Base-by-base conservation (phyloP, 2,888 invertebrate species). In the Macrosoma leucophasiata region DNA sequence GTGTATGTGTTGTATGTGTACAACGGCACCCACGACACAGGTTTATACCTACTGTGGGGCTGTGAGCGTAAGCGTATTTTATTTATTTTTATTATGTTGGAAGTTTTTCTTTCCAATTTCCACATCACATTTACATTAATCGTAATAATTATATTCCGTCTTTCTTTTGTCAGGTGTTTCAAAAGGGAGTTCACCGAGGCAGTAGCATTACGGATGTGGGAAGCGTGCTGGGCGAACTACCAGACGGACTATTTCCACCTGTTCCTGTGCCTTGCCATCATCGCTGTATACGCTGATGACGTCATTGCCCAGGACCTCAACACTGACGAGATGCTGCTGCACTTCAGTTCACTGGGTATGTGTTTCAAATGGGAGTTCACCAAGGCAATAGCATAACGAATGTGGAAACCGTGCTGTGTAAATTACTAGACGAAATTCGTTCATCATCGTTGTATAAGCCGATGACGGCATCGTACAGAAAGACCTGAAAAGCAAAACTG, bases 401-500 rank as follows among this genome's bases (percentile, higher is more conserved):
- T 97, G 92, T 97, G 96, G 96, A 96, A 97, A 78, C 93, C 96
- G 2, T 98, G 97, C 76, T 98, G 98, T 97, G 93, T 96, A 0
- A 96, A 96, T 78, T 97, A 96, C 72, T 89, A 96, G 62, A 97
- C 97, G 0, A 95, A 96, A 68, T 96, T 96, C 72, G 98, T 98
- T 81, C 33, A 96, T 98, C 56, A 91, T 97, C 43, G 92, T 93
- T 21, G 94, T 96, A 15, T 98, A 97, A 64, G 93, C 93, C 2
- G 95, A 95, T 58, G 96, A 96, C 73, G 95, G 97, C 32, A 92
- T 97, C 45, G 93, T 94, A 18, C 97, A 97, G 77, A 91, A 93
- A n/a, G n/a, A n/a, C n/a, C n/a, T n/a, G n/a, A n/a, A n/a, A n/a
- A n/a, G n/a, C n/a, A n/a, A n/a, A n/a, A n/a, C n/a, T n/a, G n/a